Evolutionary conservation across 1,140 invertebrate genomes (phyloP).

Genomic region (Scaptomyza pallida): DNA sequence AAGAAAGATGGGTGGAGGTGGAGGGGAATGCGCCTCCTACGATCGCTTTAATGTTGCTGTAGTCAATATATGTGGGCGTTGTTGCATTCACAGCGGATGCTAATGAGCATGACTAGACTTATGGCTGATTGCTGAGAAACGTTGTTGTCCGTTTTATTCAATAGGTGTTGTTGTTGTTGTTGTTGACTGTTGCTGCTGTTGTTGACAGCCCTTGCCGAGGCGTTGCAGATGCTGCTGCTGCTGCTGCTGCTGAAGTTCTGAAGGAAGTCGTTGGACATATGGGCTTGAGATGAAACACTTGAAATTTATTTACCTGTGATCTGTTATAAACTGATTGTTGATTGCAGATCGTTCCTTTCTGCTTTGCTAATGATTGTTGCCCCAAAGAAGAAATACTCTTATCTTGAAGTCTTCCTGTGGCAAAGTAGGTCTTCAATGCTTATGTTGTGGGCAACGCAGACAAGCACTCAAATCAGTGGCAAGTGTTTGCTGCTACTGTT

Average conservation of each 20-base stretch:
- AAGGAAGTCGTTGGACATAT: neutral
- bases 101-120: slow-evolving; percentile 79
- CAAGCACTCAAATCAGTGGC: slow-evolving; percentile 57
- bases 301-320: neutral
- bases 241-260: slow-evolving; percentile 1
- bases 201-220: slow-evolving; percentile 44
- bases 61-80: slow-evolving; percentile 39
- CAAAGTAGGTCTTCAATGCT: neutral
- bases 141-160: slow-evolving; percentile 36
- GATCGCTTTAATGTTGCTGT: slow-evolving; percentile 17
- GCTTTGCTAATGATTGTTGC: neutral
- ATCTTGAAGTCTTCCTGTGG: neutral
- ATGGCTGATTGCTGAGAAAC: slow-evolving; percentile 50
- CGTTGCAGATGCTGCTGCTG: slow-evolving; percentile 50
- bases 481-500: slow-evolving; percentile 36
- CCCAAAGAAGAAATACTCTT: neutral
- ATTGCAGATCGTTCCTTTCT: neutral
- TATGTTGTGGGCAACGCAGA: slow-evolving; percentile 8
- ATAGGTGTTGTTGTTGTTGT: slow-evolving; percentile 60
- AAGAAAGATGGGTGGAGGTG: slow-evolving; percentile 43
- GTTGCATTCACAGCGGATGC: slow-evolving; percentile 67
- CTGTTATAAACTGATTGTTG: neutral
- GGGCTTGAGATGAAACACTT: slow-evolving; percentile 8
- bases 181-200: slow-evolving; percentile 26
- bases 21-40: slow-evolving; percentile 37